Conservation (phyloP, 2,113 vertebrate species). For the Erpornis zantholeuca region DNA sequence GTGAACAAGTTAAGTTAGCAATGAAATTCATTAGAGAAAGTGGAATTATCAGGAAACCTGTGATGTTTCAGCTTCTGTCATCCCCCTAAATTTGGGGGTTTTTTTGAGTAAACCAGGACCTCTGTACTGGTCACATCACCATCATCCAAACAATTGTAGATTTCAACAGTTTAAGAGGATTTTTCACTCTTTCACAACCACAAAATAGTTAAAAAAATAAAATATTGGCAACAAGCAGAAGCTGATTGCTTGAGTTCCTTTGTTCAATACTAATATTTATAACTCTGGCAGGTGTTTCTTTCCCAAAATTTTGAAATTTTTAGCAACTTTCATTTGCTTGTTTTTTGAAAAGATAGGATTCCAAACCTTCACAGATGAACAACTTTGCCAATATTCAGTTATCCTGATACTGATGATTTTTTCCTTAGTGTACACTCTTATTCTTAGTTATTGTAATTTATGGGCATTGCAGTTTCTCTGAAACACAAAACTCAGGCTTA, state of each 20-base stretch:
- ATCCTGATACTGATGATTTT: neutral
- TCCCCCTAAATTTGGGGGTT: accelerated
- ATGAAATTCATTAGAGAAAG: neutral
- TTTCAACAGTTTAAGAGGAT: neutral
- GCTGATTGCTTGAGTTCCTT: neutral
- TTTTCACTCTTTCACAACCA: neutral
- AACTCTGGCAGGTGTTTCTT: neutral
- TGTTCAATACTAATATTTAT: neutral
- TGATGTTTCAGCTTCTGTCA: neutral
- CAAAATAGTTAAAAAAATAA: neutral
- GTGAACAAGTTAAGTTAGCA: neutral
- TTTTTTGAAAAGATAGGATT: neutral
- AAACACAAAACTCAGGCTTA: neutral
- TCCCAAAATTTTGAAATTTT: neutral
- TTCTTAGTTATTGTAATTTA: neutral
- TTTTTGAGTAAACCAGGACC: neutral
- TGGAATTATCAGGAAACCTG: neutral
- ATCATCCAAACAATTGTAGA: neutral
- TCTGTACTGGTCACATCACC: neutral
- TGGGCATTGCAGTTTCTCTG: neutral
- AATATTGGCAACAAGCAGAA: neutral
- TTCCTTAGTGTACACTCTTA: neutral
- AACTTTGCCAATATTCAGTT: neutral
- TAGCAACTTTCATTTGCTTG: neutral
- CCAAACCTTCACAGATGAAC: neutral